A percentile compares a stretch with the other conserved stretches of the same genome.
Conservation (phyloP, 2,113 vertebrate genomes). For the Bufo bufo region DNA sequence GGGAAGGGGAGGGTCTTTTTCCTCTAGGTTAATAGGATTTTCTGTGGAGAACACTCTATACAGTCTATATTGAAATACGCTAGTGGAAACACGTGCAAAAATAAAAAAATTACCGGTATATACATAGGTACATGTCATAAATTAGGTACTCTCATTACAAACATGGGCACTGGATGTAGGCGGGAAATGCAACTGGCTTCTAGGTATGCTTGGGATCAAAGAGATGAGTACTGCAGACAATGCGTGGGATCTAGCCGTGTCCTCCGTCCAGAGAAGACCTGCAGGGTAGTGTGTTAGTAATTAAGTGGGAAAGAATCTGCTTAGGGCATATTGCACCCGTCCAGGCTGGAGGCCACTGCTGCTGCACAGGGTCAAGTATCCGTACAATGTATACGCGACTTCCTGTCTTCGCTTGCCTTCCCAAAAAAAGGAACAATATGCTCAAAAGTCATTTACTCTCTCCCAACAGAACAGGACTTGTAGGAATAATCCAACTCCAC, state of each 20-base stretch:
- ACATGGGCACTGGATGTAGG: background rate
- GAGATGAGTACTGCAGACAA: background rate
- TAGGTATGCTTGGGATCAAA: background rate
- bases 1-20: too few relatives aligned
- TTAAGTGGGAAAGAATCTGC: background rate
- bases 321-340: too few relatives aligned
- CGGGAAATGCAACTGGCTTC: background rate
- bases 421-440: too few relatives aligned
- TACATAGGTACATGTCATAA: background rate
- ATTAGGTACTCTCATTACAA: background rate
- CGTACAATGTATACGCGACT: too few relatives aligned
- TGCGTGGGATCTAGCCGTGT: background rate
- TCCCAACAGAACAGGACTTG: too few relatives aligned
- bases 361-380: too few relatives aligned
- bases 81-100: slow-evolving; percentile 14
- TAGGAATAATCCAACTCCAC: too few relatives aligned
- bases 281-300: background rate
- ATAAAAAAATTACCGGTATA: background rate
- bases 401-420: too few relatives aligned
- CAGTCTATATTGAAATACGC: background rate
- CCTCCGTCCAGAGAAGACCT: background rate
- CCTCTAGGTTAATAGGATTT: background rate
- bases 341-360: too few relatives aligned
- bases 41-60: background rate
- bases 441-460: too few relatives aligned